phyloP scores from a whole-genome alignment of 2,888 invertebrate species.

The Pandemis corylana region DNA sequence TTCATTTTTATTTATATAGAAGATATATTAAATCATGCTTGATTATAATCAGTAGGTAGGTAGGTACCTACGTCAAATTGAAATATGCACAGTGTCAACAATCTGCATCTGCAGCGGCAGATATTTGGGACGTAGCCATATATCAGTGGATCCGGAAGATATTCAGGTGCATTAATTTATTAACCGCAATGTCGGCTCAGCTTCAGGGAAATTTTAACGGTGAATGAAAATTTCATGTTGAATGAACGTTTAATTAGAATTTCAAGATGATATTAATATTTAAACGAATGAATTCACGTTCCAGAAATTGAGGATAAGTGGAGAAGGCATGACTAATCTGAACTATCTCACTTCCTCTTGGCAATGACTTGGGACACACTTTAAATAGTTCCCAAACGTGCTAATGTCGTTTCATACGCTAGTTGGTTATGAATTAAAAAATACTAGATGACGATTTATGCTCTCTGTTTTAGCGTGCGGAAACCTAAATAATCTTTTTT shows the following conservation, averaged over 20 bases:
- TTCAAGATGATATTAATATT: slow-evolving; percentile 35
- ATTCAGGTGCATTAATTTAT: slow-evolving; percentile 46
- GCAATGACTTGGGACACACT: slow-evolving; percentile 30
- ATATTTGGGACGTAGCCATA: slow-evolving; percentile 65
- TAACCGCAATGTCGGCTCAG: slow-evolving; percentile 45
- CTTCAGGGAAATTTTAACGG: slow-evolving; percentile 34
- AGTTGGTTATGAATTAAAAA: neutral
- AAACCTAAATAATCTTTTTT: slow-evolving; percentile 28
- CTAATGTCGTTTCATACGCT: neutral
- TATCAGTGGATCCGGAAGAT: slow-evolving; percentile 71
- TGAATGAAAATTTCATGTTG: slow-evolving; percentile 38
- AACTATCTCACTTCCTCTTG: slow-evolving; percentile 40
- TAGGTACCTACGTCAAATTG: neutral
- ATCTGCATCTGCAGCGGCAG: slow-evolving; percentile 49
- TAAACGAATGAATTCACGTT: slow-evolving; percentile 14
- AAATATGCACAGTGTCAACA: slow-evolving; percentile 29
- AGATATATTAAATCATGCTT: no score
- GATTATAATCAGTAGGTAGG: no score
- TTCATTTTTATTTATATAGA: no score
- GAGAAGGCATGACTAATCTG: slow-evolving; percentile 27
- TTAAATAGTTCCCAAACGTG: slow-evolving; percentile 12
- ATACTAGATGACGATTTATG: slow-evolving; percentile 10
- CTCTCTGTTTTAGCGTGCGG: slow-evolving; percentile 13
- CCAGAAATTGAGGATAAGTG: slow-evolving; percentile 25
- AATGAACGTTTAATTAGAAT: slow-evolving; percentile 38